Conservation (phyloP, 2,888 invertebrate species). For the Nysson spinosus region DNA sequence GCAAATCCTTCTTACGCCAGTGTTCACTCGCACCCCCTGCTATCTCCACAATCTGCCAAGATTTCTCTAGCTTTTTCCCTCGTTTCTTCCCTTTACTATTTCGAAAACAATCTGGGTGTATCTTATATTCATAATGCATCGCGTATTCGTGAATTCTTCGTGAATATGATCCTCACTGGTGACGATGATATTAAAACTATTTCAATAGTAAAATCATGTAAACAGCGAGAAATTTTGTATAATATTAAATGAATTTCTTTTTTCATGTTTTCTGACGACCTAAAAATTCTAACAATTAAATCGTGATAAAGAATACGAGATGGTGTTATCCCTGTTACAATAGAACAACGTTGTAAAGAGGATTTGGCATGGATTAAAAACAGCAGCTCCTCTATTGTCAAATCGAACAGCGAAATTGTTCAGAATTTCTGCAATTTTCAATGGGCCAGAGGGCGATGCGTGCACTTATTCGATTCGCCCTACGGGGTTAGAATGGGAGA, state of each 20-base stretch:
- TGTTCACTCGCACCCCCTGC: constrained; percentile 40
- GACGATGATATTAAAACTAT: too few relatives aligned
- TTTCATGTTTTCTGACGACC: not conserved
- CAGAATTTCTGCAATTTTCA: constrained; percentile 52
- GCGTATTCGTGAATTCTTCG: too few relatives aligned
- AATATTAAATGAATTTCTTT: not conserved
- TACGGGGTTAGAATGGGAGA: constrained; percentile 44
- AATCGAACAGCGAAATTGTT: constrained; percentile 45
- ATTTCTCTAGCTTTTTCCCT: constrained; percentile 24
- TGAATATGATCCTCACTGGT: too few relatives aligned
- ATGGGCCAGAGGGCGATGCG: constrained; percentile 60
- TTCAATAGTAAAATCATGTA: too few relatives aligned
- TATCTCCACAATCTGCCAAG: constrained; percentile 35
- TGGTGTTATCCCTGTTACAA: constrained; percentile 14
- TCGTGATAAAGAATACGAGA: not conserved
- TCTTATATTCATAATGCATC: too few relatives aligned
- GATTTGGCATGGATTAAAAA: constrained; percentile 32
- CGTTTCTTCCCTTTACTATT: constrained; percentile 18
- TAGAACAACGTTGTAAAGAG: constrained; percentile 14
- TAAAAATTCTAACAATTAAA: not conserved
- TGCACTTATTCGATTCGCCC: constrained; percentile 62
- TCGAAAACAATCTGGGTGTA: not conserved
- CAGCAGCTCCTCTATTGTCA: constrained; percentile 31
- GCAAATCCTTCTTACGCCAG: constrained; percentile 66
- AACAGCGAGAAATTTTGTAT: too few relatives aligned